A percentile compares a stretch with the other conserved stretches of the same genome.
phyloP scores from a whole-genome alignment of 1,140 invertebrate species.

The Yoshiicerus persimilis region DNA sequence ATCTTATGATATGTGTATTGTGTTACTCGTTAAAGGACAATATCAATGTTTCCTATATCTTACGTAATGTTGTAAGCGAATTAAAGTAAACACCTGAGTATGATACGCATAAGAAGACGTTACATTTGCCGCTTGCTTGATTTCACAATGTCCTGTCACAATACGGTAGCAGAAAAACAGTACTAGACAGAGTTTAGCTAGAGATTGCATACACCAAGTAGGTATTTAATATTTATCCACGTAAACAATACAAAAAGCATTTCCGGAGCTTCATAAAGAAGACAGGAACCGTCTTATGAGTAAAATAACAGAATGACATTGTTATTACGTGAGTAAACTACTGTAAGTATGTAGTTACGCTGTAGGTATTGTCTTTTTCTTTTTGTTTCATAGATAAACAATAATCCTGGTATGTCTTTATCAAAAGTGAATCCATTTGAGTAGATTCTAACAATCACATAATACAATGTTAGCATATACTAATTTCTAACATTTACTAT shows the following conservation, averaged over 20 bases:
- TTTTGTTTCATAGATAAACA: not conserved
- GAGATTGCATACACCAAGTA: not conserved
- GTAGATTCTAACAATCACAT: too few relatives aligned
- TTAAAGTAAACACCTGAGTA: not conserved
- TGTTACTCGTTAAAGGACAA: not conserved
- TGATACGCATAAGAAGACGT: not conserved
- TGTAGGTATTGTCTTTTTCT: not conserved
- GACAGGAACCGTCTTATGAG: conserved; percentile 4
- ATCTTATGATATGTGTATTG: not conserved
- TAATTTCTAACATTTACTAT: not conserved
- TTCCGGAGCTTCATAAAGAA: not conserved
- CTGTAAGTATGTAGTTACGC: not conserved
- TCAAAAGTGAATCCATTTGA: conserved; percentile 3
- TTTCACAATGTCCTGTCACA: conserved; percentile 1
- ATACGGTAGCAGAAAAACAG: not conserved
- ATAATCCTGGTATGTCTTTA: not conserved
- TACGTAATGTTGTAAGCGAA: not conserved
- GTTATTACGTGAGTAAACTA: conserved; percentile 2
- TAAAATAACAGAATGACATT: not conserved
- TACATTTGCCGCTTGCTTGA: not conserved
- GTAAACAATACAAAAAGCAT: not conserved
- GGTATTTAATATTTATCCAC: not conserved
- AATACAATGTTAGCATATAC: not conserved
- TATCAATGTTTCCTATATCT: not conserved
- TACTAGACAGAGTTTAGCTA: not conserved